Evolutionary conservation across 1,140 invertebrate species (phyloP).

Genomic region (Diorhabda carinulata): DNA sequence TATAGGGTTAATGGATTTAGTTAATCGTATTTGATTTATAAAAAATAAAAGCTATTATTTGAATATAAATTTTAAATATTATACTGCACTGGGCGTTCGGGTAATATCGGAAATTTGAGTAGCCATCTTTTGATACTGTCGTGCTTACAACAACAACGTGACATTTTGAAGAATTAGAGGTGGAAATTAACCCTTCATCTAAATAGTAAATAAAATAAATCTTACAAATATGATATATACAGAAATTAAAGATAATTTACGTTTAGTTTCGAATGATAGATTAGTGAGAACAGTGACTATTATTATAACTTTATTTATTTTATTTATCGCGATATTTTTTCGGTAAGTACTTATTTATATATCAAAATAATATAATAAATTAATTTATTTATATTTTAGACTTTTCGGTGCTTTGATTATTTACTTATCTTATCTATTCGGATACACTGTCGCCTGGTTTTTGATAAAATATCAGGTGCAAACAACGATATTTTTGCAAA

Average conservation of each 20-base stretch:
- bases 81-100: too few species aligned
- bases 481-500: conserved; percentile 29
- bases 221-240: neutral
- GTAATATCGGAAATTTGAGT: too few species aligned
- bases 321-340: conserved; percentile 15
- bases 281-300: conserved; percentile 18
- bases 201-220: too few species aligned
- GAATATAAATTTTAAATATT: too few species aligned
- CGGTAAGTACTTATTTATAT: neutral
- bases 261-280: conserved; percentile 24
- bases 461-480: conserved; percentile 32
- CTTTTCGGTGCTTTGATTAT: conserved; percentile 22
- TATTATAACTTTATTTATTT: conserved; percentile 17
- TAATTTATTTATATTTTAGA: conserved; percentile 19
- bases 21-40: too few species aligned
- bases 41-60: too few species aligned
- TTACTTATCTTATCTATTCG: conserved; percentile 30
- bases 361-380: neutral
- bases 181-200: too few species aligned
- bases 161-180: too few species aligned
- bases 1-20: too few species aligned
- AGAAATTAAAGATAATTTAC: conserved; percentile 7
- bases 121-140: too few species aligned
- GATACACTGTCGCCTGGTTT: conserved; percentile 27
- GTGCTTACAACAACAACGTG: too few species aligned